Base-by-base conservation (phyloP, 2,113 vertebrate genomes). In the Pollimyrus isidori region DNA sequence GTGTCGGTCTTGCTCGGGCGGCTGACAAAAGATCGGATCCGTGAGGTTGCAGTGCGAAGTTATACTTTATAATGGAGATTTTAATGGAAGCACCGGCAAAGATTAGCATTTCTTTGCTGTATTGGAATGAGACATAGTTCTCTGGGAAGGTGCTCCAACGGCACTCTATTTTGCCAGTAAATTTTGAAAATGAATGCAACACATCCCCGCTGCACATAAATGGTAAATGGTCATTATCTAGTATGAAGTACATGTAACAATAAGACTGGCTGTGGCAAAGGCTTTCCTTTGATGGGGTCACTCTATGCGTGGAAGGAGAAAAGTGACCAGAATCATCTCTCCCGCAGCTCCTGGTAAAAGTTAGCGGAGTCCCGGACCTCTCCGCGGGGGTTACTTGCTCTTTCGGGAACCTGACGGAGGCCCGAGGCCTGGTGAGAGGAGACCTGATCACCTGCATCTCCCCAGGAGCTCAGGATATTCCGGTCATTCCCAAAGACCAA, bases 331-430 rank as follows among this genome's bases (percentile, higher is more conserved):
- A 21, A 45, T 0, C 6, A 9, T 35, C 62, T 23, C 58, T 65
- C 21, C 87, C 65, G 30, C 52, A 98, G 98, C 97, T 99, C 91
- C 96, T 95, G 91, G 94, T 99, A 91, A 91, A 95, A 86, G 97
- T 99, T 83, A 97, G 95, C 0, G 96, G 98, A 0, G 97, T 97
- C 39, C 98, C 98, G 0, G 97, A 98, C 90, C 96, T 99, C 87
- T 95, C 96, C 0, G 94, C 93, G 0, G 98, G 98, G 0, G 96
- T 98, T 83, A 94, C 94, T 90, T 99, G 98, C 92, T 95, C 97
- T 42, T 98, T 99, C 0, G 98, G 97, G 15, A 96, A 96, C 92
- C 96, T 97, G 90, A 97, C 95, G 0, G 95, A 97, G 91, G 96
- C 97, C 83, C 96, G 97, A 58, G 98, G 97, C 2, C 96, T 96